These are phyloP conservation scores for Phortica okadai DNA, from an alignment of 2,888 invertebrate genomes.

Conservation along the genomic window DNA sequence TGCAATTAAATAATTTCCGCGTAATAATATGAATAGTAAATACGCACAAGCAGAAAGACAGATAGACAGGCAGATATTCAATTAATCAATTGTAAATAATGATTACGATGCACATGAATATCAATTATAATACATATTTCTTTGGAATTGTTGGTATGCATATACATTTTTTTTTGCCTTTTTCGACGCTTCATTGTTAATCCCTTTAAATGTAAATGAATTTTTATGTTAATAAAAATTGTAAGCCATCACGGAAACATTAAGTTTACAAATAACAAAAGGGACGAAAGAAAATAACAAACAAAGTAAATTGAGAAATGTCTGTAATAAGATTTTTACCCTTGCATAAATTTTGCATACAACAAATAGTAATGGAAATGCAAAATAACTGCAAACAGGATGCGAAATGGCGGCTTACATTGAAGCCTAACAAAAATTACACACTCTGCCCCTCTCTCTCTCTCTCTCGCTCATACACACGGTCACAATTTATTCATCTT, in stretches of 20 bases:
- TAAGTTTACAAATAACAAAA: constrained; percentile 12
- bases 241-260: constrained; percentile 22
- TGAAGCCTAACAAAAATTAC: not conserved
- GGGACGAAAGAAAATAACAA: not conserved
- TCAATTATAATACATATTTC: not conserved
- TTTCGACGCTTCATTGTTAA: not conserved
- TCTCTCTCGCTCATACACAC: not conserved
- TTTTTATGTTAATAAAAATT: constrained; percentile 22
- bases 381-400: not conserved
- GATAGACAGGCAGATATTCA: not conserved
- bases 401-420: not conserved
- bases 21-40: too few species aligned
- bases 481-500: not conserved
- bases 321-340: constrained; percentile 11
- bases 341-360: constrained; percentile 23
- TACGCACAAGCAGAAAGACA: too few species aligned
- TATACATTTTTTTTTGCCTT: too few species aligned
- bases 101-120: not conserved
- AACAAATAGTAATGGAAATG: constrained; percentile 20
- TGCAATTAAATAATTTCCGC: too few species aligned
- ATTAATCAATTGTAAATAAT: constrained; percentile 13
- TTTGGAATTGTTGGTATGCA: too few species aligned
- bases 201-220: not conserved
- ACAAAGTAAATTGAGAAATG: not conserved
- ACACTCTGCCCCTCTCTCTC: not conserved